phyloP scores from a whole-genome alignment of 1,140 invertebrate species.

The Macrobrachium rosenbergii region DNA sequence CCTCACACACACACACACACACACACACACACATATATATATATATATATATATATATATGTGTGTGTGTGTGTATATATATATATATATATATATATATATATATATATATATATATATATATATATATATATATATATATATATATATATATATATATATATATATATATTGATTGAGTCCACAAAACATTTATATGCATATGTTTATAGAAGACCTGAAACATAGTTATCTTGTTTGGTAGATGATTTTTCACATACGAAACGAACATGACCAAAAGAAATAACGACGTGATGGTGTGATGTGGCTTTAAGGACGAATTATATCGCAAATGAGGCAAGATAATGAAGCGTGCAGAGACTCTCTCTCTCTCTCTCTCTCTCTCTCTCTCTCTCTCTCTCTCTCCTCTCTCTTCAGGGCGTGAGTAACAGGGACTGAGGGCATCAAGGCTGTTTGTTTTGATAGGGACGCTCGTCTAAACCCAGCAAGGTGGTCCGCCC shows the following conservation, averaged over 20 bases:
- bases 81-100: neutral
- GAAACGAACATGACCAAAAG: too few species aligned
- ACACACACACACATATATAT: too few species aligned
- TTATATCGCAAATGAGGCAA: too few species aligned
- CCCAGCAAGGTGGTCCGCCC: too few species aligned
- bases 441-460: too few species aligned
- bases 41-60: neutral
- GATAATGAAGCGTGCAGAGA: too few species aligned
- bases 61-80: neutral
- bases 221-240: neutral
- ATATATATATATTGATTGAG: neutral
- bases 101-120: conserved; percentile 13
- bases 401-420: neutral
- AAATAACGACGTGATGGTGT: too few species aligned
- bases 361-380: neutral
- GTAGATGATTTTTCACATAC: neutral
- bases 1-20: too few species aligned
- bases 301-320: too few species aligned
- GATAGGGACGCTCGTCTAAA: too few species aligned
- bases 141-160: conserved; percentile 14
- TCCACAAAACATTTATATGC: neutral
- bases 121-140: neutral
- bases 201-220: neutral
- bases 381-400: neutral
- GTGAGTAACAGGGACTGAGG: too few species aligned